phyloP scores from a whole-genome alignment of 2,888 invertebrate genomes.

The Mythimna albipuncta region DNA sequence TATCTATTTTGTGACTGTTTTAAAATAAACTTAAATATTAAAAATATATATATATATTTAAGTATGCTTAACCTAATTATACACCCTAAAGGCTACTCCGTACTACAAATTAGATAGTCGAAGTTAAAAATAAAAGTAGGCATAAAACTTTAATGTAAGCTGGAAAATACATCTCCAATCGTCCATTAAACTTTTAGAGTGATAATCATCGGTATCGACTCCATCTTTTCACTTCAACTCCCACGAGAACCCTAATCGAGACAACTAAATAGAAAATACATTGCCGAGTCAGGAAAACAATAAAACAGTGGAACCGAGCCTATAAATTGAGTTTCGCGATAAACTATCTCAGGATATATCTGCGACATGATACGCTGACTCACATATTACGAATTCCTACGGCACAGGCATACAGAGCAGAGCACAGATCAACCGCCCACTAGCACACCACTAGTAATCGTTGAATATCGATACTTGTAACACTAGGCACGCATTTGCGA shows the following conservation, averaged over 20 bases:
- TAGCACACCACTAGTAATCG: slow-evolving; percentile 41
- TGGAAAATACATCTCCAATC: background rate
- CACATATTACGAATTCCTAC: slow-evolving; percentile 61
- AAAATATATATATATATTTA: too few species aligned
- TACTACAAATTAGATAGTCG: background rate
- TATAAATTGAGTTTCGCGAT: slow-evolving; percentile 58
- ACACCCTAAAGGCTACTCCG: too few species aligned
- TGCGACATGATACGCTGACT: slow-evolving; percentile 61
- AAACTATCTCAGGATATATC: slow-evolving; percentile 58
- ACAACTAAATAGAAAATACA: slow-evolving; percentile 31
- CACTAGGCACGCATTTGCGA: slow-evolving; percentile 24
- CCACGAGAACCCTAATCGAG: slow-evolving; percentile 5
- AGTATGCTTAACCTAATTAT: too few species aligned
- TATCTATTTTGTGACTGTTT: too few species aligned
- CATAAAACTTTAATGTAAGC: background rate
- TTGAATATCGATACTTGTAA: slow-evolving; percentile 59
- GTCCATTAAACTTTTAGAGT: background rate
- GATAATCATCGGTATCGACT: background rate
- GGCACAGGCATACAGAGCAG: slow-evolving; percentile 48
- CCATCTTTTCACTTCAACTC: slow-evolving; percentile 13
- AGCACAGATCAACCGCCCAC: slow-evolving; percentile 47
- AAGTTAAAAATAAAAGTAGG: background rate
- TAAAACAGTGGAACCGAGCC: slow-evolving; percentile 48
- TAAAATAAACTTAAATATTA: too few species aligned
- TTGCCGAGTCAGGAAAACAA: slow-evolving; percentile 50